Conservation (phyloP, 2,888 invertebrate species). For the Blastobasis lacticolella region DNA sequence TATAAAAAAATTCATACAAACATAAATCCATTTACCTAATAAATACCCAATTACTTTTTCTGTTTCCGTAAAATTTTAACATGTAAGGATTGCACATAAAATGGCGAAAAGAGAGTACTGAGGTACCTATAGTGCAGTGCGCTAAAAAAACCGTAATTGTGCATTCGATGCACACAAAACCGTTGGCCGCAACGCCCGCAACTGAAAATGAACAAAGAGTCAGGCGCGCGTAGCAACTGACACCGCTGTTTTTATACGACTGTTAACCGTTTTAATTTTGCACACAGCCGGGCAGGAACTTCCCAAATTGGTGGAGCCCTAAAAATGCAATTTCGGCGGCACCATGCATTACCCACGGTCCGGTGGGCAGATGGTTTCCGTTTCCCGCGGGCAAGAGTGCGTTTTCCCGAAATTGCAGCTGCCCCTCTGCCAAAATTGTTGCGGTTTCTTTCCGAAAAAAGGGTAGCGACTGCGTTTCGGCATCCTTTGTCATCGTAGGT, state of each 20-base stretch:
- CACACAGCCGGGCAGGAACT: constrained; percentile 17
- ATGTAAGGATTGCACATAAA: no score
- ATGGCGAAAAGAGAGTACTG: no score
- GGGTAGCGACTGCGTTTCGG: neutral
- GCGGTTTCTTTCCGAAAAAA: constrained; percentile 35
- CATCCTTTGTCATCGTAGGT: no score
- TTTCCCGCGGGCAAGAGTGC: constrained; percentile 56
- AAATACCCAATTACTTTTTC: no score
- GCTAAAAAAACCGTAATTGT: no score
- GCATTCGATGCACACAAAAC: no score
- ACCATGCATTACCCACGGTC: constrained; percentile 54
- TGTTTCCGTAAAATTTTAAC: no score
- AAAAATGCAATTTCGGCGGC: constrained; percentile 67
- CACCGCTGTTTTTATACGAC: constrained; percentile 12
- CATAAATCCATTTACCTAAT: no score
- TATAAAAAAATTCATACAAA: no score
- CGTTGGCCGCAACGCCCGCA: no score
- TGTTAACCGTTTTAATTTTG: constrained; percentile 16
- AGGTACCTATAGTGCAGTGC: no score
- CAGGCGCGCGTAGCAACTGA: constrained; percentile 13
- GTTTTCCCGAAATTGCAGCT: constrained; percentile 62
- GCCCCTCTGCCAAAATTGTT: constrained; percentile 34
- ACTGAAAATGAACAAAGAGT: neutral
- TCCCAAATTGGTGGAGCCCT: constrained; percentile 56
- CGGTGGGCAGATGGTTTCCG: constrained; percentile 68